A percentile compares a stretch with the other conserved stretches of the same genome.
Conservation (phyloP, 1,140 invertebrate species). For the Bombus confusus region DNA sequence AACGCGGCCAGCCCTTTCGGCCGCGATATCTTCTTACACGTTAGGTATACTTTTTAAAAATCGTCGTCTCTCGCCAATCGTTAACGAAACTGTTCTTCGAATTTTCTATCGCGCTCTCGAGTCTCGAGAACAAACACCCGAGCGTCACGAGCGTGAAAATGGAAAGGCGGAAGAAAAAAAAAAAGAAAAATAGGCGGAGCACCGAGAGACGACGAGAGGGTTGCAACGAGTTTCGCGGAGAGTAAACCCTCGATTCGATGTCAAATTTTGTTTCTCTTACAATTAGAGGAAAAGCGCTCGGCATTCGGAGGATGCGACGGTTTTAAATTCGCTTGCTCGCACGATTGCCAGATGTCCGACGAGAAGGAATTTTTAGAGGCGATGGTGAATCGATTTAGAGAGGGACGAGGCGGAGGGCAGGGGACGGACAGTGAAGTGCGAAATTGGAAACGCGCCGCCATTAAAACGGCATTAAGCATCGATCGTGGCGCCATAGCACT, state of each 20-base stretch:
- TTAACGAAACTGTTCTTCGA: no score
- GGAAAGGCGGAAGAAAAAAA: background rate
- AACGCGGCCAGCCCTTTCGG: no score
- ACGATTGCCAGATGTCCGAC: background rate
- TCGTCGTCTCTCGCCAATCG: no score
- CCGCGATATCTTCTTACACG: no score
- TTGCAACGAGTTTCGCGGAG: background rate
- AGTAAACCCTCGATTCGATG: background rate
- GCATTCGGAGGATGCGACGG: background rate
- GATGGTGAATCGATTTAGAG: background rate
- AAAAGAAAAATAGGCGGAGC: background rate
- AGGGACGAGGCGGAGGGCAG: no score
- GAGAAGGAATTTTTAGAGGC: background rate
- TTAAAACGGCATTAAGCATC: conserved; percentile 7
- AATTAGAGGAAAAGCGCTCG: background rate
- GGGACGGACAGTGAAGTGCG: background rate
- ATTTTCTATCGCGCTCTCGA: background rate
- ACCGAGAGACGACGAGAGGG: background rate
- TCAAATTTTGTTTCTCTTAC: background rate
- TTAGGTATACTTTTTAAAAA: no score
- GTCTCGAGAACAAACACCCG: conserved; percentile 13
- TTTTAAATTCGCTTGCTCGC: background rate
- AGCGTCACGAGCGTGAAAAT: background rate
- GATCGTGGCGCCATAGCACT: background rate
- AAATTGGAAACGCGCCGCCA: background rate